Conservation (phyloP, 2,797 vertebrate genomes). For the Enteromius thamalakanensis region DNA sequence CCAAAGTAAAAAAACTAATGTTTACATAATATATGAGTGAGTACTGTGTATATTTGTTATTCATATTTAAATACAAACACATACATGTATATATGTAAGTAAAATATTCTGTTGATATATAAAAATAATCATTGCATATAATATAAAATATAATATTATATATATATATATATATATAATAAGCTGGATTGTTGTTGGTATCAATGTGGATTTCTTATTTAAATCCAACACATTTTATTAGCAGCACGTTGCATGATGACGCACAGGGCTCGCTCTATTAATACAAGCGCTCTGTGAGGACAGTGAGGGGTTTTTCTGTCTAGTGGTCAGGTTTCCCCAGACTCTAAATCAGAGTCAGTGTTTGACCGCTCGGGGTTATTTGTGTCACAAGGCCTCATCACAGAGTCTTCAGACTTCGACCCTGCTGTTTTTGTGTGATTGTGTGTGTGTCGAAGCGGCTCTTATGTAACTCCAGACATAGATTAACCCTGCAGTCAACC, state of each 20-base stretch:
- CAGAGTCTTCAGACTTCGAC: conserved; percentile 12
- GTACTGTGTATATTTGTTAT: too few relatives aligned
- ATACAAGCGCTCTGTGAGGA: not conserved
- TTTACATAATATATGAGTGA: too few relatives aligned
- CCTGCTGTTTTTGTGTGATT: conserved; percentile 6
- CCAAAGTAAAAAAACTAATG: too few relatives aligned
- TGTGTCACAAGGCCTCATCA: conserved; percentile 45
- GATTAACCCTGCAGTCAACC: conserved; percentile 15
- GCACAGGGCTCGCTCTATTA: not conserved
- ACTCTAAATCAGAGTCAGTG: conserved; percentile 45
- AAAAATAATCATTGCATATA: too few relatives aligned
- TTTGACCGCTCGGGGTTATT: conserved; percentile 50
- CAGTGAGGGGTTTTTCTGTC: conserved; percentile 6
- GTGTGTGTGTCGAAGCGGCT: conserved; percentile 9
- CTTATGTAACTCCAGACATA: conserved; percentile 12
- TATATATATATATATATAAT: too few relatives aligned
- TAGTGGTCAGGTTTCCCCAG: conserved; percentile 2
- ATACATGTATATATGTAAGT: too few relatives aligned
- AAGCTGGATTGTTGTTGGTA: too few relatives aligned
- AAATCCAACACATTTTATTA: not conserved
- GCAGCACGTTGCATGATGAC: conserved; percentile 1
- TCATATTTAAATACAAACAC: too few relatives aligned
- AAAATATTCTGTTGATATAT: too few relatives aligned
- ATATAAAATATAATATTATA: too few relatives aligned
- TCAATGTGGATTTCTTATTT: too few relatives aligned